phyloP scores from a whole-genome alignment of 2,888 invertebrate genomes.

The Acleris emargana region DNA sequence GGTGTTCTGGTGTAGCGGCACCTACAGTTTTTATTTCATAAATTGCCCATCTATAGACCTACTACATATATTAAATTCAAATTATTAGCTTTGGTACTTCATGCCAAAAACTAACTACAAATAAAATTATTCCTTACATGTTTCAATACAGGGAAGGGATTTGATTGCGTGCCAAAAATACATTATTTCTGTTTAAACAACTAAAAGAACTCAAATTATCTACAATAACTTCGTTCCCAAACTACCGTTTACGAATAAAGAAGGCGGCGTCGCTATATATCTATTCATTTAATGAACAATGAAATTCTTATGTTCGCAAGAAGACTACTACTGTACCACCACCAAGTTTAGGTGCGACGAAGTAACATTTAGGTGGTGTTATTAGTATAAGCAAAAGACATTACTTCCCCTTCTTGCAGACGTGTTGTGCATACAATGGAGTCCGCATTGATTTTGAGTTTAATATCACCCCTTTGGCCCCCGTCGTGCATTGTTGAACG shows the following conservation, averaged over 20 bases:
- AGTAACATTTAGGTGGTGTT: slow-evolving; percentile 71
- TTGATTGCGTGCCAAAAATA: too few relatives aligned
- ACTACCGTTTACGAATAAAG: slow-evolving; percentile 54
- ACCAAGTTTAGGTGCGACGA: slow-evolving; percentile 71
- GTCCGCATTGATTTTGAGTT: slow-evolving; percentile 79
- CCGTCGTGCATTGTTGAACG: slow-evolving; percentile 53
- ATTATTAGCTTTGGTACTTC: too few relatives aligned
- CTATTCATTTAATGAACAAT: slow-evolving; percentile 58
- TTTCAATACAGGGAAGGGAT: too few relatives aligned
- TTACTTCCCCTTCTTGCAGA: slow-evolving; percentile 67
- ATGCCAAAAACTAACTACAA: too few relatives aligned
- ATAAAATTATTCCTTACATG: too few relatives aligned
- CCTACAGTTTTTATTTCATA: too few relatives aligned
- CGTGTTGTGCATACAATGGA: slow-evolving; percentile 78
- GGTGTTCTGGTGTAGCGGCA: too few relatives aligned
- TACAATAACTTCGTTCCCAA: slow-evolving; percentile 12
- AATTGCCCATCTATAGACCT: too few relatives aligned
- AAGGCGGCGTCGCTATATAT: too few relatives aligned
- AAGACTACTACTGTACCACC: slow-evolving; percentile 62
- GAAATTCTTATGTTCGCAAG: slow-evolving; percentile 66
- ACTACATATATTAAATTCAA: too few relatives aligned
- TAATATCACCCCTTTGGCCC: slow-evolving; percentile 74
- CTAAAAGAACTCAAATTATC: not conserved
- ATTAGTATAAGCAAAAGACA: slow-evolving; percentile 80
- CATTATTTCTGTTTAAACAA: too few relatives aligned